Percentiles rank a stretch among this genome's conserved stretches.
Evolutionary conservation across 1,140 invertebrate species (phyloP).

Genomic region (Lordiphosa stackelbergi): DNA sequence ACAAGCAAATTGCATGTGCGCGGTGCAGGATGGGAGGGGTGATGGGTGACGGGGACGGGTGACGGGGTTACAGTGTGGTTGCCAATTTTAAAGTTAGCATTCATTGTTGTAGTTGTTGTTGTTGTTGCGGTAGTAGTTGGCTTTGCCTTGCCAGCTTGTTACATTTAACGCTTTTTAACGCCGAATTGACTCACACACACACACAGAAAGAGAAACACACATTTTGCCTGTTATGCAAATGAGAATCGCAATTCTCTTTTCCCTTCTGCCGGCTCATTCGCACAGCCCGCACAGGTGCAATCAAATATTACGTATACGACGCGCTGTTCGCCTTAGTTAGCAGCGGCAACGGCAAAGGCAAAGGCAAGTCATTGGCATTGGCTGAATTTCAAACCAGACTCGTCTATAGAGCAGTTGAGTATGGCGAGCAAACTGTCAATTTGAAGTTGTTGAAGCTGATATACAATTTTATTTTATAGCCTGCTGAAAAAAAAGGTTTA

Average conservation of each 20-base stretch:
- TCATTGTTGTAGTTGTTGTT: conserved; percentile 41
- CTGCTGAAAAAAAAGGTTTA: conserved; percentile 1
- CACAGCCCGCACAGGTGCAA: conserved; percentile 59
- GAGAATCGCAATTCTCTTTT: conserved; percentile 48
- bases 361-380: conserved; percentile 14
- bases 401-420: conserved; percentile 11
- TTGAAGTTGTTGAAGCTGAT: conserved; percentile 40
- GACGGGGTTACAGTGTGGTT: conserved; percentile 27
- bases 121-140: conserved; percentile 29
- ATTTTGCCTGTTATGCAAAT: conserved; percentile 66
- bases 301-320: conserved; percentile 70
- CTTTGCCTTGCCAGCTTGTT: conserved; percentile 31
- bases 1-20: conserved; percentile 62
- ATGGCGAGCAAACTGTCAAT: conserved; percentile 65
- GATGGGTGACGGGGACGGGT: neutral
- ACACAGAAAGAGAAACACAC: conserved; percentile 8
- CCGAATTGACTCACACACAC: conserved; percentile 55
- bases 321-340: conserved; percentile 37
- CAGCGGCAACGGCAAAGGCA: conserved; percentile 20
- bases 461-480: conserved; percentile 22
- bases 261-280: conserved; percentile 37
- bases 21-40: neutral
- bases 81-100: conserved; percentile 60
- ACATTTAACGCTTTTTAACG: conserved; percentile 71
- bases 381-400: neutral